phyloP scores from a whole-genome alignment of 2,888 invertebrate genomes.

The Argynnis bischoffii region DNA sequence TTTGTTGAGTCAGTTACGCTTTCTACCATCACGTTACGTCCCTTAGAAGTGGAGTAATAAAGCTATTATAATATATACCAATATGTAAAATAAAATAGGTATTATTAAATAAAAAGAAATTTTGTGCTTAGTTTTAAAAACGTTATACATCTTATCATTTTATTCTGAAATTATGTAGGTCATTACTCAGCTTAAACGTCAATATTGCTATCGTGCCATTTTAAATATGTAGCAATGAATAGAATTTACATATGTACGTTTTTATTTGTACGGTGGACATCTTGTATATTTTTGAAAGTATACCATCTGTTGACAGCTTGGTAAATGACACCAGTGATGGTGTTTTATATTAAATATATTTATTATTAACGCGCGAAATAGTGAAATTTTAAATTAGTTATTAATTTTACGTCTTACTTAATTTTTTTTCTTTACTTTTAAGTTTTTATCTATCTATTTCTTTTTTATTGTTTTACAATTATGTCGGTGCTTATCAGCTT shows the following conservation, averaged over 20 bases:
- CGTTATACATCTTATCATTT: too few species aligned
- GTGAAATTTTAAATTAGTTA: neutral
- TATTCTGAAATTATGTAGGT: too few species aligned
- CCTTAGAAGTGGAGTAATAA: too few species aligned
- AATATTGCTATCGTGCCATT: too few species aligned
- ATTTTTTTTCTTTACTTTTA: neutral
- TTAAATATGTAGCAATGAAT: neutral
- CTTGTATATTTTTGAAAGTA: slow-evolving; percentile 19
- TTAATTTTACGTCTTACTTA: slow-evolving; percentile 8
- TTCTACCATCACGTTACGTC: too few species aligned
- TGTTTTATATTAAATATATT: neutral
- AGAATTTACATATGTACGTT: neutral
- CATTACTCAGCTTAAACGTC: too few species aligned
- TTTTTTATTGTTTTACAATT: neutral
- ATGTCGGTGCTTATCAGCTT: slow-evolving; percentile 1
- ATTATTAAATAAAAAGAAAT: too few species aligned
- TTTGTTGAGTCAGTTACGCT: too few species aligned
- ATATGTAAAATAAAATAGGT: too few species aligned
- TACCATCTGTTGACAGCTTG: neutral
- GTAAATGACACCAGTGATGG: neutral
- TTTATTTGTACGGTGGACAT: neutral
- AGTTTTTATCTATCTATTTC: neutral
- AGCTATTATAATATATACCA: too few species aligned
- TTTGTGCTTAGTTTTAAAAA: too few species aligned
- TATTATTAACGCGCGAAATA: slow-evolving; percentile 2